Conservation (phyloP, 64 coral and sea anemone genomes). For the Pachyseris speciosa region DNA sequence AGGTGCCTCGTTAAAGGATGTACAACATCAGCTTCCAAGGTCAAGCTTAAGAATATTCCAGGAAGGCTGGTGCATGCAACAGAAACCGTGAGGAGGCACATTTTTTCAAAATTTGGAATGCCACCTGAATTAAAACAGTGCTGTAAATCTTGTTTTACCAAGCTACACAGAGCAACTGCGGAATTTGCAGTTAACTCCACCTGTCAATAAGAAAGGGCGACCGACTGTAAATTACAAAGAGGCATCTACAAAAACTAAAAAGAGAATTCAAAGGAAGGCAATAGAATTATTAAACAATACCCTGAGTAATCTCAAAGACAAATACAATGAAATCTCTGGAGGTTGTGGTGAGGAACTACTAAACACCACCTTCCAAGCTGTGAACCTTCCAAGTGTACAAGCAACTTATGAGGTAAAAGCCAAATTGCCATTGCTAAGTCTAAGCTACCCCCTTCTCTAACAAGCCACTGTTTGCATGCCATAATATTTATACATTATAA, state of each 20-base stretch:
- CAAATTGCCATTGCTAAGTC: too few species aligned
- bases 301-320: neutral
- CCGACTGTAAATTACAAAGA: constrained; percentile 1
- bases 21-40: constrained; percentile 48
- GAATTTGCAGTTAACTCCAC: constrained; percentile 29
- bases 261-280: constrained; percentile 35
- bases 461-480: too few species aligned
- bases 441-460: too few species aligned
- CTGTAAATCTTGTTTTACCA: constrained; percentile 46
- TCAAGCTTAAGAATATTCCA: constrained; percentile 41
- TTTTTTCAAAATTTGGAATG: constrained; percentile 31
- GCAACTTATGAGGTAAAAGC: neutral
- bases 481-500: too few species aligned
- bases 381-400: neutral
- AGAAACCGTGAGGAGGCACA: constrained; percentile 7
- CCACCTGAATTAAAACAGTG: constrained; percentile 20
- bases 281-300: constrained; percentile 27
- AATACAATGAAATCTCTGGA: neutral
- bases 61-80: constrained; percentile 43
- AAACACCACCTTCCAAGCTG: neutral
- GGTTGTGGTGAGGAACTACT: neutral
- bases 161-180: constrained; percentile 11
- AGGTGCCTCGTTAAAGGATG: constrained; percentile 29
- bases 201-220: constrained; percentile 20
- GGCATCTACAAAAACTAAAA: constrained; percentile 46